Evolutionary conservation across 2,113 vertebrate genomes (phyloP).

Genomic region (Piaya cayana): DNA sequence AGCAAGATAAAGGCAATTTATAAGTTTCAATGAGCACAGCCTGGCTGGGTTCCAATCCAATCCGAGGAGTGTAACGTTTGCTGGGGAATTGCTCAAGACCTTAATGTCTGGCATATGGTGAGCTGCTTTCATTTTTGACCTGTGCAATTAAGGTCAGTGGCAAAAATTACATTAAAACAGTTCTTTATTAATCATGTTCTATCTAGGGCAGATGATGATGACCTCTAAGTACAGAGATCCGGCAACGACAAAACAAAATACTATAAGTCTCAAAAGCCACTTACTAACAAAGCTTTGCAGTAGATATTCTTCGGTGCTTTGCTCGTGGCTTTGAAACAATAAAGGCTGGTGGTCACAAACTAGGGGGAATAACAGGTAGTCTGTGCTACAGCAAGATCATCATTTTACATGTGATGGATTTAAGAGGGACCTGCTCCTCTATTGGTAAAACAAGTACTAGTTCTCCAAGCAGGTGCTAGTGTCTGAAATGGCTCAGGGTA

Average conservation of each 20-base stretch:
- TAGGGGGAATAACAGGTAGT: neutral
- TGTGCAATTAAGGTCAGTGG: conserved; percentile 60
- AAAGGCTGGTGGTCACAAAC: neutral
- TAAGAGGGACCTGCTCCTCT: neutral
- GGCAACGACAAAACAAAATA: conserved; percentile 17
- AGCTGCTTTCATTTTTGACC: conserved; percentile 67
- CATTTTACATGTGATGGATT: neutral
- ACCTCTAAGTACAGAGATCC: conserved; percentile 38
- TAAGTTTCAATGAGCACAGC: conserved; percentile 59
- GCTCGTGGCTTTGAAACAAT: neutral
- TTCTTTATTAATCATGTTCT: conserved; percentile 66
- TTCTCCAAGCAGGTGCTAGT: neutral
- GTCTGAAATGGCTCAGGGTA: neutral
- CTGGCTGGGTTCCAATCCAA: conserved; percentile 62
- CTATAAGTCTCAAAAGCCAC: neutral
- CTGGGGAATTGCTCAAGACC: conserved; percentile 59
- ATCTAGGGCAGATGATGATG: conserved; percentile 40
- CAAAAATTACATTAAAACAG: conserved; percentile 65
- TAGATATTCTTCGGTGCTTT: neutral
- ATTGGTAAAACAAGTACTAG: neutral
- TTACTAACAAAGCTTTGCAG: conserved; percentile 2
- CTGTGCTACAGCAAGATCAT: neutral
- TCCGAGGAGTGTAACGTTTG: conserved; percentile 58
- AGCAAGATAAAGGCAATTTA: conserved; percentile 71
- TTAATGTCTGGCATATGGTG: conserved; percentile 69